Base-by-base conservation (phyloP, 2,113 vertebrate species). In the Etheostoma spectabile region DNA sequence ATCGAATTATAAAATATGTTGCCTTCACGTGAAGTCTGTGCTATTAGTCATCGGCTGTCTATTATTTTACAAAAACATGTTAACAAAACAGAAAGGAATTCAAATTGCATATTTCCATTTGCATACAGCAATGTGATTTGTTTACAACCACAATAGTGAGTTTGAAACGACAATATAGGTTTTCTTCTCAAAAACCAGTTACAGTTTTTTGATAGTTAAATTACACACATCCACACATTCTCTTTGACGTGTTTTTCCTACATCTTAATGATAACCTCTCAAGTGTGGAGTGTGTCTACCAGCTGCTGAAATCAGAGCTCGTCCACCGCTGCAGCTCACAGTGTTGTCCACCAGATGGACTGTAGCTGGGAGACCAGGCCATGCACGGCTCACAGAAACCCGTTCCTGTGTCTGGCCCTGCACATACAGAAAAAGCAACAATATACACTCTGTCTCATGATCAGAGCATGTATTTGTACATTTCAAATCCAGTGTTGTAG, bases 1-100 rank as follows among this genome's bases (percentile, higher is more conserved):
- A 89, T 87, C 8, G 49, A 86, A 91, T 80, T 78, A 63, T 89
- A 72, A 87, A 93, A 92, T 82, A 84, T 85, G 82, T 82, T 82
- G 79, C 70, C 80, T 77, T 86, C 61, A 59, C 65, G 74, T 65
- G 53, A 76, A 71, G 80, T 80, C 24, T 59, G 59, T 3, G 64
- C 86, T 75, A 90, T 89, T 71, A 80, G 63, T 82, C 78, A 83
- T 55, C 42, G 24, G 42, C 24, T 70, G 57, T 61, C 75, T 59
- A 72, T 84, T 82, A 80, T 77, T 77, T 55, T 72, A 83, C 61
- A 70, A 21, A 78, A 64, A 33, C 10, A 55, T 22, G 19, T 45
- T 6, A 48, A 24, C 12, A 53, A 19, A 60, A 51, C 52, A 56
- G 14, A 65, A 21, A 22, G 61, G 0, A 38, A 53, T 53, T 22